Evolutionary conservation across 2,888 invertebrate species (phyloP), one percentile per base, ranked within the genome.

Genomic region (Lasioglossum pauxillum): DNA sequence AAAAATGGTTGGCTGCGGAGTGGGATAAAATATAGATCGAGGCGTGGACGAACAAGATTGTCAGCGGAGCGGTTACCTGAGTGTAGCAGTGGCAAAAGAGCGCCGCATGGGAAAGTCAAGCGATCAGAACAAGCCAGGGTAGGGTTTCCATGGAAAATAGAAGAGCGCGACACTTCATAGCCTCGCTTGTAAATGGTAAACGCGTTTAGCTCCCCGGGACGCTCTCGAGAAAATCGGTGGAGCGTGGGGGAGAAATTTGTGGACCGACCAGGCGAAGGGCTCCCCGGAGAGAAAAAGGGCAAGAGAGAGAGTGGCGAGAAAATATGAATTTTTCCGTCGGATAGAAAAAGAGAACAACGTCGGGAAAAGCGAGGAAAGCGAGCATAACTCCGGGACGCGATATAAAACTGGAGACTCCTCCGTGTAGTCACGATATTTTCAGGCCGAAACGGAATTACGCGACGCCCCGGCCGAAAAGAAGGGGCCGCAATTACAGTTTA

Each of bases 381-480:
- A 16, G 27, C 67, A 49, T 64, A 86, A 90, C 86, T 88, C 77
- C 79, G 82, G 53, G 23, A 53, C 49, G 82, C 73, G 84, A 89
- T 78, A 83, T 88, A 88, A 88, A 91, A 87, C 79, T 72, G 77
- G 82, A 71, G 84, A 78, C 78, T 73, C 64, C 71, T 10, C 76
- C 79, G 80, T 85, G 89, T 90, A 89, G 84, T 83, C 84, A 49
- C 82, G 85, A 80, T 86, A 87, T 90, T 88, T 90, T 88, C 87
- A 87, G 74, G 71, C 87, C 77, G 77, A 77, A 78, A 88, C 83
- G 82, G 86, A 83, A 82, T 90, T 89, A 84, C 67, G n/a, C 77
- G 80, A 75, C 31, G 46, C 5, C 41, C 16, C 41, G 49, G 80
- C 60, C 77, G 78, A 76, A 80, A 88, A 85, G 87, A 84, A 85